These are phyloP conservation scores for Ictalurus furcatus DNA, from an alignment of 2,113 vertebrate species.

Conservation along the genomic window DNA sequence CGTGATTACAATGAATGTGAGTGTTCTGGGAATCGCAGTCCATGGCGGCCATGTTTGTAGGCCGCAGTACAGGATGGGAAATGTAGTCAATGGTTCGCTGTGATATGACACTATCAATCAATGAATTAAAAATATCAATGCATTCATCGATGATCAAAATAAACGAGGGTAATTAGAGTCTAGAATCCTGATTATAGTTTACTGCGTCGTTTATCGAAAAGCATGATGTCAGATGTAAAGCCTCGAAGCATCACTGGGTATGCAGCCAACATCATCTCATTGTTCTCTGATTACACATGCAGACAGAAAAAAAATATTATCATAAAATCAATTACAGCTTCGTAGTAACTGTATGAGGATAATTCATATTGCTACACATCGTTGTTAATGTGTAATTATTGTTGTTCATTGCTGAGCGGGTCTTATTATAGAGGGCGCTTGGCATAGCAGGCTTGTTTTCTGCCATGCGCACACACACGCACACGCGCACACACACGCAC, in stretches of 20 bases:
- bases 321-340: constrained; percentile 35
- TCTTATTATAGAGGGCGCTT: constrained; percentile 26
- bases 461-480: not conserved
- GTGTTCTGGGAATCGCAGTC: no score
- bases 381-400: constrained; percentile 37
- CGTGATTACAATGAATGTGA: no score
- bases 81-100: no score
- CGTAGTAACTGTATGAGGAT: not conserved
- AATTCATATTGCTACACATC: constrained; percentile 10
- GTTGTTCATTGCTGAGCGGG: not conserved
- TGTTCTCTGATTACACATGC: constrained; percentile 2
- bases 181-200: not conserved
- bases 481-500: not conserved
- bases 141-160: not conserved
- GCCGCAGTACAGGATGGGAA: no score
- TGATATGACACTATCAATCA: no score
- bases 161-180: not conserved
- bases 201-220: not conserved
- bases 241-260: not conserved
- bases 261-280: not conserved
- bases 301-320: not conserved
- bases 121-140: not conserved
- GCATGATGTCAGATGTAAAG: not conserved
- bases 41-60: no score
- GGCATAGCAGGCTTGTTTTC: constrained; percentile 19